These are phyloP conservation scores for Eonycteris spelaea DNA, from an alignment of 2,113 vertebrate species.

Conservation along the genomic window DNA sequence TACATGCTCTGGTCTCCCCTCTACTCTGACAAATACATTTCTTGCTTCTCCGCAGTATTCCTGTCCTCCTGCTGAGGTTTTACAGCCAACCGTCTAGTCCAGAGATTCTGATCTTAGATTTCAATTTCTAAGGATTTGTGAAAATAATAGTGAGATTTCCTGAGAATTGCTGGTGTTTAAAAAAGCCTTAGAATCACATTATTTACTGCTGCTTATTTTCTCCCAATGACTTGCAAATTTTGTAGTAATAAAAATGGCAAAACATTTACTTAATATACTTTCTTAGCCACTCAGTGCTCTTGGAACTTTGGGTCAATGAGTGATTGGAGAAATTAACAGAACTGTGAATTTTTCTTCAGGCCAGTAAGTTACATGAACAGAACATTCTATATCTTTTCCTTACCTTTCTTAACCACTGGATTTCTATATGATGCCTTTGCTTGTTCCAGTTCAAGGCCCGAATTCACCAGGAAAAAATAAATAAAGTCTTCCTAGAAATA, in stretches of 20 bases:
- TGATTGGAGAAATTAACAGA: not conserved
- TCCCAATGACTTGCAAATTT: not conserved
- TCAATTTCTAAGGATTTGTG: not conserved
- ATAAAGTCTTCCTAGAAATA: not conserved
- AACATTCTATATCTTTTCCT: not conserved
- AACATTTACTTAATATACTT: not conserved
- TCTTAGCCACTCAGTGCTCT: not conserved
- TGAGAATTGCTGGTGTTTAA: not conserved
- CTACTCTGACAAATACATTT: not conserved
- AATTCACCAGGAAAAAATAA: not conserved
- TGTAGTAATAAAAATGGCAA: not conserved
- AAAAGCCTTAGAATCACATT: not conserved
- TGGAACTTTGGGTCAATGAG: not conserved
- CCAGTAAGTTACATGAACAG: not conserved
- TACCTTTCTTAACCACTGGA: not conserved
- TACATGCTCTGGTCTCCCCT: not conserved
- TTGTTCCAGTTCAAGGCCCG: not conserved
- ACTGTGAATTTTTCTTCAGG: not conserved
- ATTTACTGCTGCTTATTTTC: not conserved
- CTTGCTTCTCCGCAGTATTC: not conserved
- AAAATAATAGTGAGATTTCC: not conserved
- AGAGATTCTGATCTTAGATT: not conserved
- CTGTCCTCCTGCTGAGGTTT: not conserved
- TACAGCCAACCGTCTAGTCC: not conserved
- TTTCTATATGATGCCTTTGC: not conserved